Conservation (phyloP, 2,113 vertebrate genomes). For the Callipepla squamata region DNA sequence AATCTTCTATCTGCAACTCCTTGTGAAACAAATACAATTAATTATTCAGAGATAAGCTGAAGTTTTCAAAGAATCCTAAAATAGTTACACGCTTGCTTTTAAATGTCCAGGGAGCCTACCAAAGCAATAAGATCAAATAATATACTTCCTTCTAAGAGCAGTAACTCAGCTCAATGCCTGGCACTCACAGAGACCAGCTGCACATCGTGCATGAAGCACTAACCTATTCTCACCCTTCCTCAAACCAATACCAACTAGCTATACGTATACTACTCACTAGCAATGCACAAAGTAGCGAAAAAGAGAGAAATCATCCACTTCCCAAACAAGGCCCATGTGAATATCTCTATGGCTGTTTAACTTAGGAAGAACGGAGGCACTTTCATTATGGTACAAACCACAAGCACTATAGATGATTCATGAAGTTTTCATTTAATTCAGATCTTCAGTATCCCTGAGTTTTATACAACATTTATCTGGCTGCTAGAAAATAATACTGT, state of each 20-base stretch:
- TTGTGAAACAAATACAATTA: not conserved
- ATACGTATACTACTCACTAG: not conserved
- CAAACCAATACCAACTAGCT: not conserved
- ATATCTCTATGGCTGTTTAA: not conserved
- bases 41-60: not conserved
- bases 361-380: not conserved
- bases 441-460: rapidly evolving
- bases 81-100: not conserved
- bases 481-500: not conserved
- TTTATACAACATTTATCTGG: not conserved
- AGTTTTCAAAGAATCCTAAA: not conserved
- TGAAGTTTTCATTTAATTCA: not conserved
- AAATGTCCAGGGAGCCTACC: not conserved
- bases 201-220: not conserved
- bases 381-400: not conserved
- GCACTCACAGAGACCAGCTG: rapidly evolving
- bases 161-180: not conserved
- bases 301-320: not conserved
- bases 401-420: not conserved
- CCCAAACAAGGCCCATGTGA: not conserved
- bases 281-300: rapidly evolving
- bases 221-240: not conserved
- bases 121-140: not conserved
- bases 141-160: not conserved
- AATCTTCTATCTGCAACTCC: not conserved